Percentiles rank a stretch among this genome's conserved stretches.
Evolutionary conservation across 2,888 invertebrate genomes (phyloP).

Genomic region (Glomeris marginata): DNA sequence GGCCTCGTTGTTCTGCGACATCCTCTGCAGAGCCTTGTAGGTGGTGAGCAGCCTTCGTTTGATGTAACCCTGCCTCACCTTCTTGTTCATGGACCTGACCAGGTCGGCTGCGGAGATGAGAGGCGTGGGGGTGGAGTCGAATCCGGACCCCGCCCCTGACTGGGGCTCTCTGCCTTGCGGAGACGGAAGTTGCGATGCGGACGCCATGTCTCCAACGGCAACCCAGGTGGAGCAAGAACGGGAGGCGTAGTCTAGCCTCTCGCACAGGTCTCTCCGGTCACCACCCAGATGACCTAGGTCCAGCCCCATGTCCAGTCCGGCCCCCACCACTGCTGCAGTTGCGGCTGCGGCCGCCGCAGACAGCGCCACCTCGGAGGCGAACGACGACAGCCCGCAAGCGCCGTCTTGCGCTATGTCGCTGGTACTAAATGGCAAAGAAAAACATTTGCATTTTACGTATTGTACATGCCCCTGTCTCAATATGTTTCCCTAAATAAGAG

Average conservation of each 20-base stretch:
- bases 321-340: constrained; percentile 31
- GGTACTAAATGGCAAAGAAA: constrained; percentile 46
- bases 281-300: constrained; percentile 32
- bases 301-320: constrained; percentile 37
- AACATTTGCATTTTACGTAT: too few relatives aligned
- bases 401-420: constrained; percentile 51
- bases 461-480: too few relatives aligned
- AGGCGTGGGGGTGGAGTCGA: too few relatives aligned
- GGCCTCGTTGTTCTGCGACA: constrained; percentile 42
- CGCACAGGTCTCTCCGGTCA: constrained; percentile 26
- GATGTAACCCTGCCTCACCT: constrained; percentile 70
- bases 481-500: too few relatives aligned
- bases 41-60: constrained; percentile 59
- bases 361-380: constrained; percentile 26
- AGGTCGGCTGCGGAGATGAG: constrained; percentile 50
- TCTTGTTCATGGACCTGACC: constrained; percentile 62
- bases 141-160: constrained; percentile 9
- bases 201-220: constrained; percentile 57
- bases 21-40: constrained; percentile 60
- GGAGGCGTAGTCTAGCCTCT: constrained; percentile 43
- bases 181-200: constrained; percentile 65
- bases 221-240: constrained; percentile 78
- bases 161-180: constrained; percentile 39
- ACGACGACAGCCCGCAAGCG: constrained; percentile 20
- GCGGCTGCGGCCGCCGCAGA: constrained; percentile 18